phyloP scores from a whole-genome alignment of 2,113 vertebrate species.

The Osmerus mordax region DNA sequence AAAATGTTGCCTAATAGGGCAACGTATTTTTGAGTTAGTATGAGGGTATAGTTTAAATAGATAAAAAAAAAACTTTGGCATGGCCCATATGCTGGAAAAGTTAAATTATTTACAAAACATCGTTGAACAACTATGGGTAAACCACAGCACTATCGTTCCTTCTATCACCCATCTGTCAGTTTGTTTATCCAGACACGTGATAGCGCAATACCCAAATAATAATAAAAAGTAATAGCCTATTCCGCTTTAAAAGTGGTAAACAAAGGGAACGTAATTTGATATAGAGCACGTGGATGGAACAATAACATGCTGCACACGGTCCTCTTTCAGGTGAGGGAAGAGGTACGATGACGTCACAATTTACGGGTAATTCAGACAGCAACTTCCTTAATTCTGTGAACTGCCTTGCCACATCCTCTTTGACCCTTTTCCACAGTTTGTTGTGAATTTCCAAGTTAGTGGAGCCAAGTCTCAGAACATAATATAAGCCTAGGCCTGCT shows the following conservation, averaged over 20 bases:
- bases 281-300: conserved; percentile 19
- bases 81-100: no score
- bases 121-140: no score
- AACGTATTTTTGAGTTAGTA: background rate
- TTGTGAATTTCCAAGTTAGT: background rate
- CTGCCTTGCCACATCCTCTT: background rate
- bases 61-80: background rate
- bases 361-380: conserved; percentile 19
- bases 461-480: background rate
- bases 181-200: no score
- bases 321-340: conserved; percentile 30
- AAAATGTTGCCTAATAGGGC: background rate
- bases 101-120: no score
- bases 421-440: background rate
- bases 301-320: background rate
- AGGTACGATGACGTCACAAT: conserved; percentile 49
- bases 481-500: background rate
- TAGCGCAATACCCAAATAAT: no score
- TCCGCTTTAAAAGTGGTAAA: background rate
- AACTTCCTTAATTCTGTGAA: conserved; percentile 27
- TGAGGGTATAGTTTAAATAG: background rate
- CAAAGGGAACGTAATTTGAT: conserved; percentile 8
- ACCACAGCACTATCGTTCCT: no score
- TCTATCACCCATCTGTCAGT: no score
- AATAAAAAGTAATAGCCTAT: no score